These are phyloP conservation scores for Seira sanloemensis DNA, from an alignment of 2,888 invertebrate genomes.

Conservation along the genomic window DNA sequence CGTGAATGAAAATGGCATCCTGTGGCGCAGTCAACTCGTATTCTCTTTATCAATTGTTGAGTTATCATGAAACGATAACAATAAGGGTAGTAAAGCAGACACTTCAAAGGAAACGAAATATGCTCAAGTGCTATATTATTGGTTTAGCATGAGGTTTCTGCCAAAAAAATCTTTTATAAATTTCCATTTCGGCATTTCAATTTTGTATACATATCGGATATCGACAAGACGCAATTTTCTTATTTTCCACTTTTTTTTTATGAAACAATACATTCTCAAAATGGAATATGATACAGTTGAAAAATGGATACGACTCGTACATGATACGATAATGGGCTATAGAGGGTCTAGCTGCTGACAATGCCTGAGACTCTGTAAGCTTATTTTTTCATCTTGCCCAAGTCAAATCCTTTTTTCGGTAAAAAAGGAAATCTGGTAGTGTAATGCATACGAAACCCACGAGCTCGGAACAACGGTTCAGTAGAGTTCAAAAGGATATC, in stretches of 20 bases:
- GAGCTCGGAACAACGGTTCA: slow-evolving; percentile 41
- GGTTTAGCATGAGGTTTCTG: slow-evolving; percentile 4
- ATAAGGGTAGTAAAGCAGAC: background rate
- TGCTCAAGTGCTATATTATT: background rate
- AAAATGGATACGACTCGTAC: slow-evolving; percentile 32
- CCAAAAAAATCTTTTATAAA: slow-evolving; percentile 5
- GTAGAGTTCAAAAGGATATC: slow-evolving; percentile 54
- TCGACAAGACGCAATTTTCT: background rate
- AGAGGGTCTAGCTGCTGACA: slow-evolving; percentile 3
- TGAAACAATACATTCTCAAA: slow-evolving; percentile 13
- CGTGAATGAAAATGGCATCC: background rate
- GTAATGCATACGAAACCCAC: slow-evolving; percentile 44
- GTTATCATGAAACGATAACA: background rate
- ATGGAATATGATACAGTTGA: slow-evolving; percentile 23
- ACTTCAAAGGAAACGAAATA: background rate
- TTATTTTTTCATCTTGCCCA: background rate
- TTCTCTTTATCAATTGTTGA: background rate
- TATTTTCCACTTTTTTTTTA: background rate
- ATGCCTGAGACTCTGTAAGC: background rate
- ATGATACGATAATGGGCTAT: slow-evolving; percentile 6
- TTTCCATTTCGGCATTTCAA: background rate
- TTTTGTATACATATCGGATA: background rate
- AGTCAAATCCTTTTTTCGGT: slow-evolving; percentile 33
- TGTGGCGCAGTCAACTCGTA: background rate
- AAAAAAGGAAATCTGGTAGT: slow-evolving; percentile 32